Evolutionary conservation across 2,113 vertebrate genomes (phyloP).

Genomic region (Amphilophus citrinellus): DNA sequence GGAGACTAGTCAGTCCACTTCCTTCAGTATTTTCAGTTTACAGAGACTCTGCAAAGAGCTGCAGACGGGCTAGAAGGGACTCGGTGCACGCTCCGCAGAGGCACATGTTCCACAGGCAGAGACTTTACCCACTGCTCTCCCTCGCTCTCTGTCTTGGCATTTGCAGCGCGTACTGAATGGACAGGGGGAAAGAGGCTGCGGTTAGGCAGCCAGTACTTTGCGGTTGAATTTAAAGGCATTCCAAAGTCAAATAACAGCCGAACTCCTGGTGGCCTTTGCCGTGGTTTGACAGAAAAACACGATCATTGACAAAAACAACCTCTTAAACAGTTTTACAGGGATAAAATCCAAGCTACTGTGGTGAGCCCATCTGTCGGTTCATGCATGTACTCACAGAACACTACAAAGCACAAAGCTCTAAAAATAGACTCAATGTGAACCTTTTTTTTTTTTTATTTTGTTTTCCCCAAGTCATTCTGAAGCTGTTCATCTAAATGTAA

Average conservation of each 20-base stretch:
- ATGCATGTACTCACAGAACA: conserved; percentile 12
- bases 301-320: conserved; percentile 59
- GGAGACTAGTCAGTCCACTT: conserved; percentile 4
- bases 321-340: conserved; percentile 51
- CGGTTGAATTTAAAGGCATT: conserved; percentile 40
- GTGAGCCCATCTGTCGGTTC: conserved; percentile 55
- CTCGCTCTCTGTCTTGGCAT: conserved; percentile 6
- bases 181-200: conserved; percentile 22
- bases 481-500: background rate
- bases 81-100: background rate
- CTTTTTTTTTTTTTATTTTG: background rate
- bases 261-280: conserved; percentile 52
- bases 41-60: background rate
- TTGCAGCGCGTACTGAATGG: conserved; percentile 14
- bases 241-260: conserved; percentile 51
- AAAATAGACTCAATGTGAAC: conserved; percentile 50
- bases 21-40: conserved; percentile 16
- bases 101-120: conserved; percentile 31
- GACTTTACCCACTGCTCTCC: background rate
- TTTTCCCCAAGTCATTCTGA: background rate
- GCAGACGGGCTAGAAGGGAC: conserved; percentile 20
- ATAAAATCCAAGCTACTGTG: conserved; percentile 51
- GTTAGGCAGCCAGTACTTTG: conserved; percentile 22
- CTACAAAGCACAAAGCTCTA: conserved; percentile 32
- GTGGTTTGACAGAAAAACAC: conserved; percentile 54